These are phyloP conservation scores for Nipponacmea schrenckii DNA, from an alignment of 2,888 invertebrate species.

Conservation along the genomic window DNA sequence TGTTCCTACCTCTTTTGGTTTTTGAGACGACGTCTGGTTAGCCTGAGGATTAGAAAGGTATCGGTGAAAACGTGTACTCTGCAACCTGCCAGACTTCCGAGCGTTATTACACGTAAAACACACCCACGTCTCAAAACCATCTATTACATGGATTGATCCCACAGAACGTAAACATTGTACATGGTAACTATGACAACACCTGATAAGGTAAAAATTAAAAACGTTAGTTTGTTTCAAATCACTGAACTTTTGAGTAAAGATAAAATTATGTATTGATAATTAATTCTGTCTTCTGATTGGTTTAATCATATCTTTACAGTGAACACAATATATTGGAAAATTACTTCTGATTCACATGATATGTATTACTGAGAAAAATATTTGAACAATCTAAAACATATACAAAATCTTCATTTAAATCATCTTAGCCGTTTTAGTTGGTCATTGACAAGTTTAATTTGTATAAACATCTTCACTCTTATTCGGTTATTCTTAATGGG, in stretches of 20 bases:
- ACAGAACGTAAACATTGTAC: constrained; percentile 57
- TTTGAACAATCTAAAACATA: too few species aligned
- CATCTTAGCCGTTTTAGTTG: too few species aligned
- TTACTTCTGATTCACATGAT: too few species aligned
- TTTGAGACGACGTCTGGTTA: constrained; percentile 1
- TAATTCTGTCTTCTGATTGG: too few species aligned
- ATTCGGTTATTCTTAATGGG: too few species aligned
- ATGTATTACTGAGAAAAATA: too few species aligned
- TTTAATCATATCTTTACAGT: too few species aligned
- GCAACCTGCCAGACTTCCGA: constrained; percentile 46
- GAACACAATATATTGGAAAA: too few species aligned
- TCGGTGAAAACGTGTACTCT: constrained; percentile 55
- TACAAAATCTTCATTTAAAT: too few species aligned
- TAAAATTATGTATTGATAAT: not conserved
- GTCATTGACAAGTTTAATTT: too few species aligned
- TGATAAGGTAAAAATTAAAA: constrained; percentile 30
- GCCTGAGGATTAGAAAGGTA: constrained; percentile 27
- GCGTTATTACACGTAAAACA: constrained; percentile 62
- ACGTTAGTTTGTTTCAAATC: not conserved
- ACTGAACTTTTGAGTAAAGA: not conserved
- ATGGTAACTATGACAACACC: constrained; percentile 67
- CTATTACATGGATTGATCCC: constrained; percentile 54
- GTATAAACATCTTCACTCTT: too few species aligned
- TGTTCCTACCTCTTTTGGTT: constrained; percentile 44
- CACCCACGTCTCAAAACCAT: constrained; percentile 59